phyloP scores from a whole-genome alignment of 2,113 vertebrate species.

The Gambusia affinis region DNA sequence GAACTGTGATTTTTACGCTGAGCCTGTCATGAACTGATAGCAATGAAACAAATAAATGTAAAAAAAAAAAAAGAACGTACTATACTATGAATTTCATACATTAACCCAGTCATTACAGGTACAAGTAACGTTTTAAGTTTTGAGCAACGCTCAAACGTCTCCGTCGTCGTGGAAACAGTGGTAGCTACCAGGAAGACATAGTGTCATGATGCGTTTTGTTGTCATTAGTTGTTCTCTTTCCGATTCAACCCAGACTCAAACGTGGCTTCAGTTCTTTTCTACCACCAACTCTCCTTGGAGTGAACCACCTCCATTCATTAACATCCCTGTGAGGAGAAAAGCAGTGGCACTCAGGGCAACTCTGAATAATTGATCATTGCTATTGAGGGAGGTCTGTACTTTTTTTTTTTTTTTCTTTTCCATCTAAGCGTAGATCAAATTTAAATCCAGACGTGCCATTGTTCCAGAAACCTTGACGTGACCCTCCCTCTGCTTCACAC shows the following conservation, averaged over 20 bases:
- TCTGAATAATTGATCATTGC: background rate
- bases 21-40: background rate
- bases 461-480: conserved; percentile 5
- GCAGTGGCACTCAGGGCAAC: conserved; percentile 10
- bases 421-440: background rate
- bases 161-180: too few relatives aligned
- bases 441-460: conserved; percentile 9
- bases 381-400: background rate
- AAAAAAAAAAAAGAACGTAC: background rate
- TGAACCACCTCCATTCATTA: background rate
- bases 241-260: too few relatives aligned
- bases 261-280: background rate
- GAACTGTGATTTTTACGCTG: background rate
- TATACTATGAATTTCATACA: background rate
- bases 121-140: background rate
- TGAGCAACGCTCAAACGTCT: background rate
- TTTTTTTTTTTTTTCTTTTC: background rate
- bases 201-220: too few relatives aligned
- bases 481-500: conserved; percentile 24
- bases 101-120: background rate
- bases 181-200: background rate
- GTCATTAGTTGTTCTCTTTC: too few relatives aligned
- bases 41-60: background rate
- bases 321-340: conserved; percentile 8
- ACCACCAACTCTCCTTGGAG: background rate